Conservation (phyloP, 1,140 invertebrate genomes). For the Drosophila eugracilis region DNA sequence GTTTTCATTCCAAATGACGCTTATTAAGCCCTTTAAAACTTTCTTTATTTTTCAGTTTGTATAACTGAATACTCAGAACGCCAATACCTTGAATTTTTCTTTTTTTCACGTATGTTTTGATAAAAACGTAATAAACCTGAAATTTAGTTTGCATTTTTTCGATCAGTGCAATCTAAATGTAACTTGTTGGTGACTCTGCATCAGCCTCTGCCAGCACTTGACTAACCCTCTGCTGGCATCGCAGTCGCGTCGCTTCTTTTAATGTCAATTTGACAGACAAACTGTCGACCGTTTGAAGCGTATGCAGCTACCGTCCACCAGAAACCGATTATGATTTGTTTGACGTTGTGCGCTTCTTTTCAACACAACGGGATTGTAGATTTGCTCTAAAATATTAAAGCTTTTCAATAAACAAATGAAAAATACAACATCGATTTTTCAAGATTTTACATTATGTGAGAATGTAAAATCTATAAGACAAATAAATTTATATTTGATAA, state of each 20-base stretch:
- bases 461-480: too few relatives aligned
- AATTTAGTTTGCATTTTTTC: neutral
- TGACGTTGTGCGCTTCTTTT: slow-evolving; percentile 46
- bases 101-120: too few relatives aligned
- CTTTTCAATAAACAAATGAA: neutral
- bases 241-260: slow-evolving; percentile 53
- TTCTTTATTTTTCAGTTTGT: too few relatives aligned
- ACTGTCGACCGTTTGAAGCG: slow-evolving; percentile 82
- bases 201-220: slow-evolving; percentile 38
- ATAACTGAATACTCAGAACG: too few relatives aligned
- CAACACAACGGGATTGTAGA: slow-evolving; percentile 7
- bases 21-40: too few relatives aligned
- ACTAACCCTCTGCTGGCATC: slow-evolving; percentile 29
- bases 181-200: slow-evolving; percentile 64
- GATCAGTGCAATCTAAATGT: slow-evolving; percentile 67
- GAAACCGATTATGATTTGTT: slow-evolving; percentile 78
- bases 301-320: slow-evolving; percentile 80
- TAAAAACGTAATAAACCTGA: neutral
- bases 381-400: neutral
- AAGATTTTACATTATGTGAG: too few relatives aligned
- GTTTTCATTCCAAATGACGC: too few relatives aligned
- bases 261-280: slow-evolving; percentile 84
- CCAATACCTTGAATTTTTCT: too few relatives aligned
- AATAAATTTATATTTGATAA: too few relatives aligned
- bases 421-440: too few relatives aligned